Evolutionary conservation across 1,140 invertebrate species (phyloP).

Genomic region (Drosophila kohkoa): DNA sequence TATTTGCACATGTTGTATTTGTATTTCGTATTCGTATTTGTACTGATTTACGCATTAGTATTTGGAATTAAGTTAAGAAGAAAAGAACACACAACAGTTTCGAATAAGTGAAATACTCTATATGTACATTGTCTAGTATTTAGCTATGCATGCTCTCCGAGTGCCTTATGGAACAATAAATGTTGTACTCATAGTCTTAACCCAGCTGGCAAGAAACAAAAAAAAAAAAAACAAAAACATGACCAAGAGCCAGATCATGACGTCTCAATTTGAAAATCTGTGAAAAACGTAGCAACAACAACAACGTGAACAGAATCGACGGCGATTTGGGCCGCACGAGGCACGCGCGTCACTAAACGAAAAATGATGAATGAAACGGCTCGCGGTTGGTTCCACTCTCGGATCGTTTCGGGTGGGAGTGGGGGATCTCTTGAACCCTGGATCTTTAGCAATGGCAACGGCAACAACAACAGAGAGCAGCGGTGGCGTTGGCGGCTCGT

Average conservation of each 20-base stretch:
- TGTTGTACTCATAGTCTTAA: slow-evolving; percentile 58
- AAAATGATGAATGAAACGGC: slow-evolving; percentile 78
- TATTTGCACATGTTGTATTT: slow-evolving; percentile 49
- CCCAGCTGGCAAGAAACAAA: neutral
- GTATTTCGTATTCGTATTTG: slow-evolving; percentile 53
- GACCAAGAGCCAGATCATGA: slow-evolving; percentile 59
- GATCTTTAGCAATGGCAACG: slow-evolving; percentile 35
- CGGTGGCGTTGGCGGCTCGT: slow-evolving; percentile 71
- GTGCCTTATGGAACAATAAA: slow-evolving; percentile 76
- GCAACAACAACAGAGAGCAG: slow-evolving; percentile 15
- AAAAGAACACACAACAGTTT: slow-evolving; percentile 5
- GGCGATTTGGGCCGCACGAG: slow-evolving; percentile 73
- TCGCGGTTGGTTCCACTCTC: slow-evolving; percentile 56
- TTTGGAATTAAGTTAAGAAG: slow-evolving; percentile 37
- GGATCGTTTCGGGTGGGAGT: slow-evolving; percentile 12
- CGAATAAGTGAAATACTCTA: slow-evolving; percentile 31
- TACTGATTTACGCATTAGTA: slow-evolving; percentile 74
- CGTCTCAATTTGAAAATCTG: slow-evolving; percentile 76
- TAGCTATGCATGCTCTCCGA: slow-evolving; percentile 51
- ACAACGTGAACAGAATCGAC: slow-evolving; percentile 4
- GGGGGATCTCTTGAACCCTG: slow-evolving; percentile 41
- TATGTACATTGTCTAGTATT: slow-evolving; percentile 41
- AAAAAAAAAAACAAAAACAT: neutral
- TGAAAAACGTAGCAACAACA: slow-evolving; percentile 55
- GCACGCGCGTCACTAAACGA: slow-evolving; percentile 79